Evolutionary conservation across 2,797 vertebrate species (phyloP), one percentile per base, ranked within the genome.

Genomic region (Masticophis lateralis): DNA sequence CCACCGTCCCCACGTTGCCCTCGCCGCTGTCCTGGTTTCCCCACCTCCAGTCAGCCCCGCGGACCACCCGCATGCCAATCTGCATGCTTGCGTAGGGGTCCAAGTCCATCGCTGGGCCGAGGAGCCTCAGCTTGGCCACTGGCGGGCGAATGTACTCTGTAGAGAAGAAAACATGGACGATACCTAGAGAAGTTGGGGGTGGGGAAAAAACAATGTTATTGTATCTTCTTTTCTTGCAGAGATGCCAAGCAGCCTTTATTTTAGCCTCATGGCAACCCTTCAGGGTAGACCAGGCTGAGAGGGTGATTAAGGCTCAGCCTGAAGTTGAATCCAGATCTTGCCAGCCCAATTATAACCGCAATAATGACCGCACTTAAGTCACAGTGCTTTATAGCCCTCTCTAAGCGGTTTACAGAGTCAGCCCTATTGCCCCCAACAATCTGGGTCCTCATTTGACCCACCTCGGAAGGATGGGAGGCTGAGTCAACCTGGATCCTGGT

Each of bases 11-110:
- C 74, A 98, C 97, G 0, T 99, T 99, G 37, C 99, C 99, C 97
- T 99, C 99, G 0, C 99, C 98, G 0, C 98, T 99, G 18, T 99
- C 99, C 97, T 99, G 99, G 98, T 98, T 99, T 93, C 98, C 98
- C 99, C 99, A 99, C 94, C 99, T 99, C 99, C 99, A 99, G 98
- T 99, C 99, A 93, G 98, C 94, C 56, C 99, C 99, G 0, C 99
- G 99, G 37, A 99, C 99, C 87, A 99, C 99, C 0, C 99, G 98
- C 99, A 99, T 99, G 94, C 99, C 99, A 95, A 99, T 98, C 98
- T 99, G 99, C 99, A 99, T 99, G 95, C 98, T 98, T 57, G 98
- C 98, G 91, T 97, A 97, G 91, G 97, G 96, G 56, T 98, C 98
- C 88, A 88, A 95, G 66, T 98, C 98, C 98, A 98, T 98, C 0